Evolutionary conservation across 2,888 invertebrate genomes (phyloP), one percentile per base, ranked within the genome.

Genomic region (Dione vanillae): DNA sequence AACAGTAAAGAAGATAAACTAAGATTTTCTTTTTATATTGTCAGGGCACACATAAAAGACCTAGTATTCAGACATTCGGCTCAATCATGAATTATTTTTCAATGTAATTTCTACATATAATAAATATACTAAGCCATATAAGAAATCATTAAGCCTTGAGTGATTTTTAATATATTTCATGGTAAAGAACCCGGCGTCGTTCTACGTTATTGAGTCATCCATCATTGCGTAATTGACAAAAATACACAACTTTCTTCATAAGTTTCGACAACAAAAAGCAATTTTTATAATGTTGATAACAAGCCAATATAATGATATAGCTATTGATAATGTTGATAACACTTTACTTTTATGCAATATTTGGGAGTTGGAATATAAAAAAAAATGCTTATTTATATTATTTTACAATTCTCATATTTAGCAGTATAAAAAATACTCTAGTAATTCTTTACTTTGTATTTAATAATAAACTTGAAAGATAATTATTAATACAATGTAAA

Each of bases 121-220:
- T 41, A 43, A 56, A n/a, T n/a, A 27, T 5, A 27, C 2, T 27
- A 58, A 40, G 27, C 37, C 49, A 16, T 37, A 20, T 12, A 19
- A n/a, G 19, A 70, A 65, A 66, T 71, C 51, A 71, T 56, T 65
- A 71, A 74, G 16, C 49, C 49, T 65, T 73, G 54, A 73, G 71
- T 65, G 70, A 66, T 58, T 69, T 67, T 69, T 78, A 77, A 80
- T 78, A 75, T 59, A 67, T 56, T 74, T 73, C 72, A 67, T 62
- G 9, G 27, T 66, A 69, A 73, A 61, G 59, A 67, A 67, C n/a
- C 27, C 49, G 10, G 37, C 12, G 8, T 16, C 45, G 61, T 64
- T 75, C 59, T 66, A 65, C 59, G 70, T 65, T 69, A 75, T 75
- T 71, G 64, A 68, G 66, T 70, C 77, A 76, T 79, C 77, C 76